Evolutionary conservation across 2,797 vertebrate genomes (phyloP).

Genomic region (Anguilla pacifica): DNA sequence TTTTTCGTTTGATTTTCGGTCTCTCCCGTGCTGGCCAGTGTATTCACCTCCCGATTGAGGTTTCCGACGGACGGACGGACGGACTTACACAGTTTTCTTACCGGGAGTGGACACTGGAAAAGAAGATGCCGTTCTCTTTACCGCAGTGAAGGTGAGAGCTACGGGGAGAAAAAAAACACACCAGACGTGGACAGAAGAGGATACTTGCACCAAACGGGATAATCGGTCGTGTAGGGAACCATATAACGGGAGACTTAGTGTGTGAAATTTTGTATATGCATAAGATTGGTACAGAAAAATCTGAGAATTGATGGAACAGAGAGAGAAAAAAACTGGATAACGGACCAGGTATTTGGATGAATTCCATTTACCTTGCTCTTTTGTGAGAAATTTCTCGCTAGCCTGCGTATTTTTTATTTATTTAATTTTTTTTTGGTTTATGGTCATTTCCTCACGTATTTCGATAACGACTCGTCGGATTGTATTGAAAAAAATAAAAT

Average conservation of each 20-base stretch:
- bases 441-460: too few species aligned
- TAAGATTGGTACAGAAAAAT: not conserved
- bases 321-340: not conserved
- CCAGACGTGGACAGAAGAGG: not conserved
- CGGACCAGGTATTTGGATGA: not conserved
- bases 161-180: not conserved
- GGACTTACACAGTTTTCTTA: not conserved
- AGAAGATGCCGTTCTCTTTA: not conserved
- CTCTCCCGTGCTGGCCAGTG: not conserved
- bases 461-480: not conserved
- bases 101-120: not conserved
- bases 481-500: not conserved
- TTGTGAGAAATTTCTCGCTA: not conserved
- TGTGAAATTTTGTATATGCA: not conserved
- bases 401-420: not conserved
- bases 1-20: not conserved
- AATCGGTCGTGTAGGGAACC: not conserved
- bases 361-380: not conserved
- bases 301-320: not conserved
- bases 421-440: not conserved
- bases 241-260: not conserved
- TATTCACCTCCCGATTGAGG: not conserved
- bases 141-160: not conserved
- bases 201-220: not conserved
- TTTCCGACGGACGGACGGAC: constrained; percentile 14